Conservation (phyloP, 2,888 invertebrate genomes). For the Leptopilina syphax region DNA sequence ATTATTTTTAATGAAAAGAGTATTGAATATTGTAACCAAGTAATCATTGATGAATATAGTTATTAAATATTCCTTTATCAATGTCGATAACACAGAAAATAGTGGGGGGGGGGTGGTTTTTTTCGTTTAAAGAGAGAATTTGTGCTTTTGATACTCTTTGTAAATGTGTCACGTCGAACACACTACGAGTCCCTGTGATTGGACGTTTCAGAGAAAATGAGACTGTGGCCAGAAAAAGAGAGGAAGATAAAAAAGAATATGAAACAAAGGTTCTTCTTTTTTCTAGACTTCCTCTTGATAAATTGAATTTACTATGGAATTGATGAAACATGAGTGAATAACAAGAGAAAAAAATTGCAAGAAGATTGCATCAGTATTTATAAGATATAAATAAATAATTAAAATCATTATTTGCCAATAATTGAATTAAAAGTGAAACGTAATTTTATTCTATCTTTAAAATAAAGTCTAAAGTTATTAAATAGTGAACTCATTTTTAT, state of each 20-base stretch:
- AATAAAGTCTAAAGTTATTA: too few relatives aligned
- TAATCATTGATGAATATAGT: too few relatives aligned
- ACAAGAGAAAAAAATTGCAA: background rate
- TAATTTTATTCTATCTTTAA: too few relatives aligned
- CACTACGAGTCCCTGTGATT: slow-evolving; percentile 18
- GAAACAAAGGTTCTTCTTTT: slow-evolving; percentile 11
- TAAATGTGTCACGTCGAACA: slow-evolving; percentile 22
- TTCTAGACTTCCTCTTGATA: slow-evolving; percentile 5
- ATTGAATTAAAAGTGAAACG: too few relatives aligned
- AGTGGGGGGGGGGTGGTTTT: background rate
- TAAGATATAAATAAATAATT: too few relatives aligned
- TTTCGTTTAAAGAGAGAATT: background rate
- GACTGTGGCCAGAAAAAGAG: background rate
- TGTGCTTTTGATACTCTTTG: slow-evolving; percentile 7
- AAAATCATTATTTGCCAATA: too few relatives aligned
- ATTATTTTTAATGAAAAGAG: too few relatives aligned
- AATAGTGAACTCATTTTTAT: too few relatives aligned
- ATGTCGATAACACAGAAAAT: background rate
- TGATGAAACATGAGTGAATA: slow-evolving; percentile 22
- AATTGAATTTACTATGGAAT: slow-evolving; percentile 21
- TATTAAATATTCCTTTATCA: background rate
- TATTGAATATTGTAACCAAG: too few relatives aligned
- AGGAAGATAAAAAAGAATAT: slow-evolving; percentile 18
- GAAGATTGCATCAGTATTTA: background rate
- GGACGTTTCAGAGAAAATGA: slow-evolving; percentile 24